Evolutionary conservation across 1,140 invertebrate genomes (phyloP).

Genomic region (Oncopeltus fasciatus): DNA sequence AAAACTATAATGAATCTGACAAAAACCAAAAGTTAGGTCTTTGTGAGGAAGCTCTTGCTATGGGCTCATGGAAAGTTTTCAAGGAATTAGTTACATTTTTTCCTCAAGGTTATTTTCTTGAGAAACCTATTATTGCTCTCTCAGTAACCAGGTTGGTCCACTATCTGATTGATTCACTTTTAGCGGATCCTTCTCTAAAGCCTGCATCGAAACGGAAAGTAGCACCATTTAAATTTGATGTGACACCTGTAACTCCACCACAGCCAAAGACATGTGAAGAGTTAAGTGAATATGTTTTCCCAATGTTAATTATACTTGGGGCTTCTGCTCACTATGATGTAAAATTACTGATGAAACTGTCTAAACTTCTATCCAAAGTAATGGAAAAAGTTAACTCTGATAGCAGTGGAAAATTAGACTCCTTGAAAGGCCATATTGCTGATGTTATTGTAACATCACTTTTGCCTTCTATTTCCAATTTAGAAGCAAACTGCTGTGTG

Average conservation of each 20-base stretch:
- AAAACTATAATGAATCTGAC: constrained; percentile 42
- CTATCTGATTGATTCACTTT: constrained; percentile 51
- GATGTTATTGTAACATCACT: constrained; percentile 60
- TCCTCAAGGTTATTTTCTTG: constrained; percentile 65
- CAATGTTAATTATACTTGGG: constrained; percentile 41
- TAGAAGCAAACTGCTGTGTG: constrained; percentile 88
- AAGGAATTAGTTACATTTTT: constrained; percentile 60
- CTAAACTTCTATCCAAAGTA: not conserved
- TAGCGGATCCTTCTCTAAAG: not conserved
- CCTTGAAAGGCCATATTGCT: not conserved
- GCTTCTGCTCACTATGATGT: constrained; percentile 41
- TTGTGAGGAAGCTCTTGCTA: constrained; percentile 70
- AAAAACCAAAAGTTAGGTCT: constrained; percentile 89
- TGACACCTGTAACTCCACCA: constrained; percentile 13
- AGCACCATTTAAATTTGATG: not conserved
- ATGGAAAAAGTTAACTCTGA: not conserved
- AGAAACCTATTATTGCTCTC: constrained; percentile 61
- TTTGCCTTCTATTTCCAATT: constrained; percentile 75
- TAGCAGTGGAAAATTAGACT: not conserved
- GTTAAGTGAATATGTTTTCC: constrained; percentile 34
- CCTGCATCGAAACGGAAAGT: not conserved
- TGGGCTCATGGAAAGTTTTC: constrained; percentile 83
- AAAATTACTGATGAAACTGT: constrained; percentile 33
- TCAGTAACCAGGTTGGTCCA: constrained; percentile 71
- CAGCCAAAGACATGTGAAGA: constrained; percentile 32